These are phyloP conservation scores for Echiichthys vipera DNA, from an alignment of 2,797 vertebrate species.

Conservation along the genomic window DNA sequence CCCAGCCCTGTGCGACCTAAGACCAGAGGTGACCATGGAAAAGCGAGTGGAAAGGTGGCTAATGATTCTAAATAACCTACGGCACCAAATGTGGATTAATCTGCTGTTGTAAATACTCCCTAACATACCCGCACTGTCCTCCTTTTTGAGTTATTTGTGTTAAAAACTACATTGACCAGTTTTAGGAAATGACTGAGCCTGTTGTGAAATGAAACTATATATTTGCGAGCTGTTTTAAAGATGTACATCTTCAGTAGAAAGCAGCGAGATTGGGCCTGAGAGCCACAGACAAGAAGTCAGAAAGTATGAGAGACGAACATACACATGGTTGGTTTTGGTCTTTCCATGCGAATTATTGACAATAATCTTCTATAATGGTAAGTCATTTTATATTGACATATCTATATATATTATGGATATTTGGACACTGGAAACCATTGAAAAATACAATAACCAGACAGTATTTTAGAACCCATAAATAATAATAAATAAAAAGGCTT, in stretches of 20 bases:
- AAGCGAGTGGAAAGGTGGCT: too few species aligned
- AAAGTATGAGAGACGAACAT: neutral
- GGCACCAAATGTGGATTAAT: neutral
- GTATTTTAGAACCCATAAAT: too few species aligned
- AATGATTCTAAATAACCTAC: neutral
- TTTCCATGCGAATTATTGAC: neutral
- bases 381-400: neutral
- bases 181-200: neutral
- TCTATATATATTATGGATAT: too few species aligned
- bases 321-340: neutral
- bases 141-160: neutral
- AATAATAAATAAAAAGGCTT: too few species aligned
- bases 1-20: too few species aligned
- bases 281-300: neutral
- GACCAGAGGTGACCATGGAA: too few species aligned
- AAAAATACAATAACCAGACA: too few species aligned
- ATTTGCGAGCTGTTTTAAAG: neutral
- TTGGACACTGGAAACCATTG: too few species aligned
- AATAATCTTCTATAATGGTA: neutral
- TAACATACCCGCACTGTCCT: neutral
- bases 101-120: neutral
- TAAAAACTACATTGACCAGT: neutral
- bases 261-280: neutral
- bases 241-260: neutral
- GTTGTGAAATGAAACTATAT: neutral